phyloP scores from a whole-genome alignment of 1,140 invertebrate species.

The Eumaeus atala region DNA sequence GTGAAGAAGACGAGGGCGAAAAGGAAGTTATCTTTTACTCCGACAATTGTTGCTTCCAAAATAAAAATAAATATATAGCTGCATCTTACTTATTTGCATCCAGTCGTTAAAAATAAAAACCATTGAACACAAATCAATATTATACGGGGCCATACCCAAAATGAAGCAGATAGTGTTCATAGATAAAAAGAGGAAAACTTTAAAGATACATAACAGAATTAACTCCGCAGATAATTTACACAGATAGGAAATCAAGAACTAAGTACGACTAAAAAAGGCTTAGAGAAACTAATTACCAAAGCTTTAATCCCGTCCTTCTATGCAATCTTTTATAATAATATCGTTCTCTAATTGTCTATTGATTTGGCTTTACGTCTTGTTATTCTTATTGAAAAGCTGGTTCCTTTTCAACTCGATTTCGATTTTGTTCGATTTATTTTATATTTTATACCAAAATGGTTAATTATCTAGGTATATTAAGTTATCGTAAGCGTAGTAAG shows the following conservation, averaged over 20 bases:
- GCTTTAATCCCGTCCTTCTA: constrained; percentile 13
- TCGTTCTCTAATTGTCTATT: constrained; percentile 9
- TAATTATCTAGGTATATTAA: too few species aligned
- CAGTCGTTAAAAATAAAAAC: constrained; percentile 20
- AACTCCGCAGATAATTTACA: constrained; percentile 4
- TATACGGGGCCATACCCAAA: constrained; percentile 27
- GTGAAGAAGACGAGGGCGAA: constrained; percentile 9
- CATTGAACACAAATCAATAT: constrained; percentile 30
- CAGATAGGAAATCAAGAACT: constrained; percentile 7
- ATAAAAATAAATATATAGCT: constrained; percentile 25
- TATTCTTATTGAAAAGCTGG: too few species aligned
- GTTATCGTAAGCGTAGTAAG: too few species aligned
- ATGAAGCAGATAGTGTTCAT: constrained; percentile 23
- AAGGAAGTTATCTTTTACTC: constrained; percentile 25
- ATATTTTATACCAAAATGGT: too few species aligned
- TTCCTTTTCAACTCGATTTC: too few species aligned
- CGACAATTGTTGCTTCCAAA: constrained; percentile 25
- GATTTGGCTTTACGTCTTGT: too few species aligned
- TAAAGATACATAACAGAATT: constrained; percentile 18
- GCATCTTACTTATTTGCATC: constrained; percentile 23
- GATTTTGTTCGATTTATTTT: too few species aligned
- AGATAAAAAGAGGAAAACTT: constrained; percentile 21
- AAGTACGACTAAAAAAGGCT: constrained; percentile 12
- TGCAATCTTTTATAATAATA: constrained; percentile 15
- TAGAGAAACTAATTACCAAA: constrained; percentile 10